Evolutionary conservation across 2,888 invertebrate genomes (phyloP), one percentile per base, ranked within the genome.

Genomic region (Acleris literana): DNA sequence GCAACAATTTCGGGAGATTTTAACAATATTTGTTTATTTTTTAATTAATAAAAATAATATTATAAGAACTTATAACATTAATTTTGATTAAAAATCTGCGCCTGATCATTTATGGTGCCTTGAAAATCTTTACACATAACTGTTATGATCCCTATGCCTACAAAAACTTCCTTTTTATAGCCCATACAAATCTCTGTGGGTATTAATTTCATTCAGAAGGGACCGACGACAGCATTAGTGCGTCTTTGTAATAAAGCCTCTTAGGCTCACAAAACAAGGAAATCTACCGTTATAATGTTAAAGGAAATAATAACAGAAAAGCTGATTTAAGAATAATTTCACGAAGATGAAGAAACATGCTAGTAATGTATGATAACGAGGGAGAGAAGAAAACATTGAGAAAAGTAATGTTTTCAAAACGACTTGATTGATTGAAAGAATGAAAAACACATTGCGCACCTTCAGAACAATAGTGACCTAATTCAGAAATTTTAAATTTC

Each of bases 161-260:
- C 5, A 52, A 16, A 22, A 25, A n/a, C 5, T n/a, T 22, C 7
- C 6, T 25, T 29, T 52, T 7, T 16, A 25, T 52, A 7, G 16
- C 52, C 22, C 9, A n/a, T 22, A 25, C 22, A 5, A 7, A 11
- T 33, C 9, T n/a, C 7, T 0, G 18, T 17, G 13, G 39, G 18
- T 54, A 33, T 53, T 53, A 54, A 54, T 18, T 13, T 55, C 39
- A 9, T 20, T 22, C 55, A 9, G 20, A 54, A 39, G 54, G 54
- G 13, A 2, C 18, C 1, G 20, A 0, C 39, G n/a, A 22, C 55
- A 22, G 43, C 43, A 55, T 55, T 43, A 55, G 20, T 55, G 20
- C n/a, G 16, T 39, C 43, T 3, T 33, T 33, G 4, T 39, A 39
- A 39, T 55, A 55, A 55, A 55, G 20, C 20, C 20, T 55, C 55